Evolutionary conservation across 2,888 invertebrate genomes (phyloP).

Genomic region (Pseudeuparius sepicola): DNA sequence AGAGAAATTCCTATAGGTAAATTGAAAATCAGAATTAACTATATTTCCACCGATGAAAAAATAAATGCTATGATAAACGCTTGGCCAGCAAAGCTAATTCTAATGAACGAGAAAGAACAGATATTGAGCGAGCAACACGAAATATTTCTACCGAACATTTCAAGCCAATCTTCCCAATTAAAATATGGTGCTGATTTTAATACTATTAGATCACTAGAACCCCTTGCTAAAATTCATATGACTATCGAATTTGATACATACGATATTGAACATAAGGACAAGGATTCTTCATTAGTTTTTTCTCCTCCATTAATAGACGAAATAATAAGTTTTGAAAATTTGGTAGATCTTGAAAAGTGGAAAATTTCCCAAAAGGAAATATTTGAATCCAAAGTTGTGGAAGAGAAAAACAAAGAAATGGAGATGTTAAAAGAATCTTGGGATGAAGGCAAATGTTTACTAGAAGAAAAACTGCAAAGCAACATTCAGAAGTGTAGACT

Average conservation of each 20-base stretch:
- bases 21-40: conserved; percentile 28
- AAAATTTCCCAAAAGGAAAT: conserved; percentile 56
- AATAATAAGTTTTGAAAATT: conserved; percentile 43
- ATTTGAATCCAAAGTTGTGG: conserved; percentile 48
- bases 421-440: conserved; percentile 39
- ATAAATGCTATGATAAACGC: conserved; percentile 28
- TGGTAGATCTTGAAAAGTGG: conserved; percentile 64
- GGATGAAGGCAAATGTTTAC: conserved; percentile 42
- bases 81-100: conserved; percentile 30
- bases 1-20: conserved; percentile 12
- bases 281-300: conserved; percentile 21
- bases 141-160: not conserved
- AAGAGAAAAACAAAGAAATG: conserved; percentile 20
- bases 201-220: conserved; percentile 22
- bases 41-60: conserved; percentile 28
- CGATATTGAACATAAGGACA: conserved; percentile 18
- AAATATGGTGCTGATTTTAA: conserved; percentile 25
- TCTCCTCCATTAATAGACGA: conserved; percentile 34
- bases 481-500: conserved; percentile 51
- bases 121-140: conserved; percentile 26
- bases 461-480: conserved; percentile 46
- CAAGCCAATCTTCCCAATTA: too few relatives aligned
- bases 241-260: conserved; percentile 22
- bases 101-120: conserved; percentile 28
- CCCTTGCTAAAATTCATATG: conserved; percentile 28